These are phyloP conservation scores for Caloenas nicobarica DNA, from an alignment of 2,113 vertebrate genomes.

Conservation along the genomic window DNA sequence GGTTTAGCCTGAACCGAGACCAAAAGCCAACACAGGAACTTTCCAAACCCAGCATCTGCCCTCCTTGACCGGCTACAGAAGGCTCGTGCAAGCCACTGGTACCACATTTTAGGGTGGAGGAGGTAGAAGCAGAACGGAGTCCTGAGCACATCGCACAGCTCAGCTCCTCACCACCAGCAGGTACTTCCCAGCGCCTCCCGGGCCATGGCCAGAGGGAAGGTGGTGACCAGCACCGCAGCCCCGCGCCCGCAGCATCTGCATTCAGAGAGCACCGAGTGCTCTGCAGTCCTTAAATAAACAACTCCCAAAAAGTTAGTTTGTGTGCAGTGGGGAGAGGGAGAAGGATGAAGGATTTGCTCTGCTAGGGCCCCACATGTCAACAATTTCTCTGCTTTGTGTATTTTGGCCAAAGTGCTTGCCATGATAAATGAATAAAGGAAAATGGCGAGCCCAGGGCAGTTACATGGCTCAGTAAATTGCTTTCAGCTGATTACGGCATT, in stretches of 20 bases:
- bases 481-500: conserved; percentile 94
- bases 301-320: conserved; percentile 79
- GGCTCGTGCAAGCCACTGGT: rapidly evolving
- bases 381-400: conserved; percentile 98
- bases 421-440: conserved; percentile 99
- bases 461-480: conserved; percentile 90
- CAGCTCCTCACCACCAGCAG: background rate
- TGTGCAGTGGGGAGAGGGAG: conserved; percentile 69
- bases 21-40: background rate
- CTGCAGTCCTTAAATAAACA: conserved; percentile 90
- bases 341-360: conserved; percentile 86
- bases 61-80: background rate
- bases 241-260: conserved; percentile 71
- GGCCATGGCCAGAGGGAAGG: conserved; percentile 75
- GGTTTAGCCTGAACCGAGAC: background rate
- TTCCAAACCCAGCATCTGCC: background rate
- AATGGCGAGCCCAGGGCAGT: conserved; percentile 86
- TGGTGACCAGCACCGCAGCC: conserved; percentile 77
- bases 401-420: conserved; percentile 91
- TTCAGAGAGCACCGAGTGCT: conserved; percentile 78
- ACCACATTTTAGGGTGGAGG: rapidly evolving
- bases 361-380: conserved; percentile 94
- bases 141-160: rapidly evolving
- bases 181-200: background rate
- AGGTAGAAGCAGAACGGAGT: background rate